phyloP scores from a whole-genome alignment of 64 coral and sea anemone species.

The Montipora capricornis region DNA sequence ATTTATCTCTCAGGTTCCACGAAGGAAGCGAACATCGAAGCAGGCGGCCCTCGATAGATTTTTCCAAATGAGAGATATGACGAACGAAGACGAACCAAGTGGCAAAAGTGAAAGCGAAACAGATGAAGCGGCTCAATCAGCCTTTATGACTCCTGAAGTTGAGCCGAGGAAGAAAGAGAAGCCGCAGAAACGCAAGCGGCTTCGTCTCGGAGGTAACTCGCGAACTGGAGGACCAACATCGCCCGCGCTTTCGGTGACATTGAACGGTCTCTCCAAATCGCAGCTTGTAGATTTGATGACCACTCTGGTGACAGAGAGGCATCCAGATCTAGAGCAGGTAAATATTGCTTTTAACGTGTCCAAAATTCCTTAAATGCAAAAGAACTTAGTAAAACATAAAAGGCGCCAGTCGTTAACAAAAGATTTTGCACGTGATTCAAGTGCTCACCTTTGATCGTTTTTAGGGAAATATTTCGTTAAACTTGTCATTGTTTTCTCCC shows the following conservation, averaged over 20 bases:
- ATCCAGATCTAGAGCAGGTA: constrained; percentile 82
- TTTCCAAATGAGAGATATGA: no score
- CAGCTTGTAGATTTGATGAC: constrained; percentile 73
- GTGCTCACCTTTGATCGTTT: background rate
- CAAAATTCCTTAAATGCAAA: background rate
- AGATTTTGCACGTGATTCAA: background rate
- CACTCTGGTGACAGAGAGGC: constrained; percentile 50
- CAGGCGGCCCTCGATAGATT: constrained; percentile 24
- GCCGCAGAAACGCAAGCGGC: constrained; percentile 35
- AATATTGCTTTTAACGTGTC: background rate
- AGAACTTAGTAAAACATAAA: background rate
- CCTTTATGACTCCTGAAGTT: constrained; percentile 60
- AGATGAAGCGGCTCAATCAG: constrained; percentile 13
- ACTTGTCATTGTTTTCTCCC: constrained; percentile 1
- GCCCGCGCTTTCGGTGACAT: constrained; percentile 26
- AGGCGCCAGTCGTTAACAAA: constrained; percentile 20
- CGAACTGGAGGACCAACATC: background rate
- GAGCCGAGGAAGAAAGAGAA: background rate
- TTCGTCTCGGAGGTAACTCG: constrained; percentile 42
- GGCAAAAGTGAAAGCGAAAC: constrained; percentile 36
- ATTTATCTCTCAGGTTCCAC: constrained; percentile 63
- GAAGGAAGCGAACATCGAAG: constrained; percentile 26
- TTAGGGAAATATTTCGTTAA: background rate
- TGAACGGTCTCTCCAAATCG: constrained; percentile 71
- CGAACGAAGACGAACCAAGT: constrained; percentile 40